Evolutionary conservation across 92 coral and sea anemone genomes (phyloP), one percentile per base, ranked within the genome.

Genomic region (Zoanthus sociatus): DNA sequence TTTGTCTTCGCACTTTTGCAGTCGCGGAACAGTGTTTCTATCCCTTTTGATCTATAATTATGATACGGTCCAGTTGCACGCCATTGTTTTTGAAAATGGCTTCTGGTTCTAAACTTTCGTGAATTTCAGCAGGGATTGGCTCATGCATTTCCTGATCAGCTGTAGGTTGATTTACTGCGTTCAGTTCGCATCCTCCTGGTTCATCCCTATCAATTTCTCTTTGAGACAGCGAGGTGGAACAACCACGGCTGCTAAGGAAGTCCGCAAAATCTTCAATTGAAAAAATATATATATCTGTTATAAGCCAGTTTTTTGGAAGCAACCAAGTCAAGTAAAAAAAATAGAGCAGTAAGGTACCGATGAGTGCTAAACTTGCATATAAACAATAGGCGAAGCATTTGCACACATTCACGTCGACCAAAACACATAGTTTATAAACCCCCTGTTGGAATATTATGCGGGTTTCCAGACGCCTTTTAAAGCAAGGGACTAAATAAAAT

Each of bases 81-180:
- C 76, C 76, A 6, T 71, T 71, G 76, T 71, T 71, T 71, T 71
- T 71, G 76, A 15, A 71, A 71, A 71, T 53, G 76, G 76, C 48
- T 71, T 71, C 76, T 42, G 76, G 76, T 71, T 71, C 76, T 71
- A 53, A 71, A 71, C 50, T 71, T 71, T 71, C 53, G 51, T 71
- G 76, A 71, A 71, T 21, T 33, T 32, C 76, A 71, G 76, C 76
- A 71, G 76, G 76, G 76, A 71, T 15, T 71, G 76, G 51, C 75
- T 70, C 50, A 30, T 70, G 44, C 47, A 70, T 30, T 70, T 70
- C 75, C 47, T 70, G 75, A 70, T 70, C 75, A 70, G 75, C 50
- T 70, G 30, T 20, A 70, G 75, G 75, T 37, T 30, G 75, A 30
- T 30, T 70, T 48, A 70, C 51, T 71, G 76, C 53, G 54, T 71